A percentile compares a stretch with the other conserved stretches of the same genome.
These are phyloP conservation scores for Diplosoma virens DNA, from an alignment of 23 tunicate species.

Conservation along the genomic window DNA sequence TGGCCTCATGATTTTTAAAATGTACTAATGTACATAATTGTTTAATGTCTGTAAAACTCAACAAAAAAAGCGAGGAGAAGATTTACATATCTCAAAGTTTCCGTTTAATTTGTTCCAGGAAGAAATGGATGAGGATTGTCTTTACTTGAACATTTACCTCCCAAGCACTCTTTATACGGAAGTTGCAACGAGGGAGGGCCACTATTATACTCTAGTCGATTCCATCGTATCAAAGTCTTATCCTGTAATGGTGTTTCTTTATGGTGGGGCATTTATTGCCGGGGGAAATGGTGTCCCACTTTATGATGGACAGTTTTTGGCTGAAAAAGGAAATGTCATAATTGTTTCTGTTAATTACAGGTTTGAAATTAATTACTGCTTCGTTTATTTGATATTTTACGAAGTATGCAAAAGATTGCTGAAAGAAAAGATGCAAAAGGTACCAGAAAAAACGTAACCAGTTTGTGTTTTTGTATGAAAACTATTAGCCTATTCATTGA, in stretches of 20 bases:
- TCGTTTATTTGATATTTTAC: too few relatives aligned
- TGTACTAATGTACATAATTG: too few relatives aligned
- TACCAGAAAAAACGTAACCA: too few relatives aligned
- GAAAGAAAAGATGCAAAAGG: too few relatives aligned
- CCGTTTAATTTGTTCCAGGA: too few relatives aligned
- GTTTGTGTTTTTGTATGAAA: too few relatives aligned
- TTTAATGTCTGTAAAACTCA: too few relatives aligned
- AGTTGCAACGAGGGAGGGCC: constrained; percentile 29
- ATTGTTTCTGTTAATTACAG: constrained; percentile 62
- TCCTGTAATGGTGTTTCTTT: constrained; percentile 69
- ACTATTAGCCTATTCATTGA: too few relatives aligned
- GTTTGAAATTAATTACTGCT: too few relatives aligned
- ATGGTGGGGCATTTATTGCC: constrained; percentile 78
- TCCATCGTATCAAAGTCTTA: not conserved
- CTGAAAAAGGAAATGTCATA: constrained; percentile 62
- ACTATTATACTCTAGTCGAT: constrained; percentile 20
- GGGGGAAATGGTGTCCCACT: constrained; percentile 59
- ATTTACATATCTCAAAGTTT: not conserved
- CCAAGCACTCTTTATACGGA: constrained; percentile 45
- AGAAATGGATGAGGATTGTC: constrained; percentile 76
- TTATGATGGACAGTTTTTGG: constrained; percentile 58
- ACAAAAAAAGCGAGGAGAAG: too few relatives aligned
- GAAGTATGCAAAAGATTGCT: too few relatives aligned
- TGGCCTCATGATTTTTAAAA: too few relatives aligned
- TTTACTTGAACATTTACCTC: constrained; percentile 43